Conservation (phyloP, 2,113 vertebrate species). For the Otus sunia region DNA sequence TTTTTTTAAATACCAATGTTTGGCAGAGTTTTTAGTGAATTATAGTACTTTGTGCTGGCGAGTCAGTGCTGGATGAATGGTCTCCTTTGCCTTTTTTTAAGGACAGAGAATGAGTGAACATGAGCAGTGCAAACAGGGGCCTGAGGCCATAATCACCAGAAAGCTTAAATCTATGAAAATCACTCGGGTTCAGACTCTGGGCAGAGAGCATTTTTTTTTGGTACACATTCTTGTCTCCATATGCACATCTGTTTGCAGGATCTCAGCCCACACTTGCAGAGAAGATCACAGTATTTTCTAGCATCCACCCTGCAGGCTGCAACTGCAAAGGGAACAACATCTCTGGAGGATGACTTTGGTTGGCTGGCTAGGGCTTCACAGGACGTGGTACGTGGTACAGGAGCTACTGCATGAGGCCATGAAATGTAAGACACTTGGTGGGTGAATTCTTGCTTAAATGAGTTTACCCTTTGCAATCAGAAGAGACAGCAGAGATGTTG, state of each 20-base stretch:
- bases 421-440: background rate
- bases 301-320: background rate
- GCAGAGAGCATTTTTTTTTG: background rate
- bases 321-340: background rate
- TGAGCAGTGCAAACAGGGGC: background rate
- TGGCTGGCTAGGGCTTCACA: background rate
- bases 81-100: background rate
- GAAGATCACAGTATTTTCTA: background rate
- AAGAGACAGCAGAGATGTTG: background rate
- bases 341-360: background rate
- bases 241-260: background rate
- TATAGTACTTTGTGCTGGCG: background rate
- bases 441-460: background rate
- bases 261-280: background rate
- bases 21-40: background rate
- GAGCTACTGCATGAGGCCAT: background rate
- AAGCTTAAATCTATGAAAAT: background rate
- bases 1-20: background rate
- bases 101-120: background rate
- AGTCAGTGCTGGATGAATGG: background rate
- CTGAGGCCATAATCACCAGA: background rate
- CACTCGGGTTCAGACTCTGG: background rate
- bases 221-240: background rate
- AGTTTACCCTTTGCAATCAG: background rate
- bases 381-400: accelerated